Evolutionary conservation across 2,888 invertebrate genomes (phyloP), one percentile per base, ranked within the genome.

Genomic region (Drosophila histrio): DNA sequence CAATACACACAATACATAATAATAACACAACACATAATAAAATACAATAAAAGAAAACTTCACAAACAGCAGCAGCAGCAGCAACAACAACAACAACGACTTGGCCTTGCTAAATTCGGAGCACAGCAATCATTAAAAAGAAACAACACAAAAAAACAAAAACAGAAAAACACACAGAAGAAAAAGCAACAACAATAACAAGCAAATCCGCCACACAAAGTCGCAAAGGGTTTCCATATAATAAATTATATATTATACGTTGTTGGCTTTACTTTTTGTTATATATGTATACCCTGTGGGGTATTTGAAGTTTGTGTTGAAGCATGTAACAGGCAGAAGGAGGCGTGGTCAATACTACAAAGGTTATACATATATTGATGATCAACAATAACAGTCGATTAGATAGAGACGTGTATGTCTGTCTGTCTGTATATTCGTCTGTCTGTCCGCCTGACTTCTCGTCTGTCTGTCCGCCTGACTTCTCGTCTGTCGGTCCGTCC

Each of bases 81-180:
- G n/a, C 63, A 65, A 32, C 59, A 74, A 22, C 63, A 69, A 36
- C 68, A 65, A 57, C 68, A 62, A 73, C 79, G 59, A 74, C 76
- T 85, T 87, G 87, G 86, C 83, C 88, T 82, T 82, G 82, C 82
- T 85, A 74, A 83, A 87, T 83, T 83, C 85, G 85, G 87, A 82
- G 82, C 87, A 83, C 73, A 84, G 78, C 69, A 87, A 70, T 67
- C 73, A 81, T 82, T 65, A 78, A 75, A 73, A 73, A 54, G 50
- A 59, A 49, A 68, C n/a, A 22, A 47, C 32, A 57, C 41, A 46
- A 64, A 71, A 49, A 46, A 61, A 21, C 22, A 39, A 54, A 63
- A 15, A 58, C 15, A 50, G 28, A 68, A 62, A 65, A 44, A 22
- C 49, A 47, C 26, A 59, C 15, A 32, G 15, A 39, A 41, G 22